Base-by-base conservation (phyloP, 2,888 invertebrate species). In the Oxystoma pomonae region DNA sequence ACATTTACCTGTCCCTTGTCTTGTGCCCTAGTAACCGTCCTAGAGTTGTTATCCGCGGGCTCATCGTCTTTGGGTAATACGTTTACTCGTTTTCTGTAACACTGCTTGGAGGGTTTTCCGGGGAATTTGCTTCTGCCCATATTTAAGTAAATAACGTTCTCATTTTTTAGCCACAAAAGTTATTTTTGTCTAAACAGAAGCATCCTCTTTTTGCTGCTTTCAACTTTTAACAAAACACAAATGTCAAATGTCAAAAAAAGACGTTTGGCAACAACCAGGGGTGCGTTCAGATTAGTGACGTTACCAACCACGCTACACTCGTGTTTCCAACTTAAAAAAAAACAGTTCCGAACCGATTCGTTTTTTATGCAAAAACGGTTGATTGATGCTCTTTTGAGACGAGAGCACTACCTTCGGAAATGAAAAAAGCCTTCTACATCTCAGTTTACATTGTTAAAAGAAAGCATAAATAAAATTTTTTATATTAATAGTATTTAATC, bases 91-190 rank as follows among this genome's bases (percentile, higher is more conserved):
- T 90, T 91, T 84, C 90, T 89, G 83, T 90, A 90, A 80, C 90
- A 89, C 83, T 90, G 89, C 85, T 91, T 92, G 74, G 90, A 88
- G 81, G 92, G 92, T 85, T 91, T 92, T 78, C 92, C 92, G 79
- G 92, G 92, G 87, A 92, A 92, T 86, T 89, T 89, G 82, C 89
- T 89, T 83, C 88, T 87, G 83, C 89, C 89, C 90, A 90, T 90
- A 75, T 77, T 76, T 66, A 35, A 35, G 5, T 35, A 12, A 3
- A 12, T 3, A 7, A 7, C 12, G 35, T 12, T 7, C 12, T 7
- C 35, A 35, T 35, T 35, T 35, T 35, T 35, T 12, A 35, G 35
- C 35, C n/a, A n/a, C n/a, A n/a, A n/a, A n/a, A 35, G 35, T 35
- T 35, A 35, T 35, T 35, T 35, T 35, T 35, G 35, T 35, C 35